A percentile compares a stretch with the other conserved stretches of the same genome.
These are phyloP conservation scores for Psilopsiagon aurifrons DNA, from an alignment of 2,113 vertebrate genomes.

Conservation along the genomic window DNA sequence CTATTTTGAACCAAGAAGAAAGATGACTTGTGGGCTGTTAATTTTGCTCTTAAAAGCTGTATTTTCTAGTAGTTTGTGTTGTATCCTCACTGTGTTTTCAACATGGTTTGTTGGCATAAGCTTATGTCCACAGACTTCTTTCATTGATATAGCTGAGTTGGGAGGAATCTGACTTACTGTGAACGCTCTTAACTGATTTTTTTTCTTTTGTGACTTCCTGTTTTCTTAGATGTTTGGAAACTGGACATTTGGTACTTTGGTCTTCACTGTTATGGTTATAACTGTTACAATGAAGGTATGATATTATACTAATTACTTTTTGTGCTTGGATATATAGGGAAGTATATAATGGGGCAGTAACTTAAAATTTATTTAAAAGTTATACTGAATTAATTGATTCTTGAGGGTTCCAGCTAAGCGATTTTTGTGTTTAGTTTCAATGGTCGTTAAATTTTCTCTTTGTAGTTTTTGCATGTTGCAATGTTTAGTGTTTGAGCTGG, in stretches of 20 bases:
- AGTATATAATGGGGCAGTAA: neutral
- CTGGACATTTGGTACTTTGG: constrained; percentile 97
- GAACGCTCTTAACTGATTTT: neutral
- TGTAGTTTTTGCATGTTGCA: neutral
- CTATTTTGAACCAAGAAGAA: constrained; percentile 1
- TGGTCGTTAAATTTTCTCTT: neutral
- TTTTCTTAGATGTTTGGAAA: constrained; percentile 94
- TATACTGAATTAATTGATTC: neutral
- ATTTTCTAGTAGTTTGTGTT: neutral
- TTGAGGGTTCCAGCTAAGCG: neutral
- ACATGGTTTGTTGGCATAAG: neutral
- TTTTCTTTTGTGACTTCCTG: neutral
- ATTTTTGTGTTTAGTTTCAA: neutral
- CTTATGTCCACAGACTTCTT: neutral
- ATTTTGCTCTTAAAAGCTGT: neutral
- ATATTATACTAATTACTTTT: neutral
- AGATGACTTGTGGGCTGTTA: neutral
- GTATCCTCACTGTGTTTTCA: neutral
- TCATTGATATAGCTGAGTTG: neutral
- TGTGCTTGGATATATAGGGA: neutral
- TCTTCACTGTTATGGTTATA: constrained; percentile 98
- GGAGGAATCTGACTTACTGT: neutral
- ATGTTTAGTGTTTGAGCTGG: neutral
- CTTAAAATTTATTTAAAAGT: neutral
- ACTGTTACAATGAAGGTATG: constrained; percentile 96